Percentiles rank a stretch among this genome's conserved stretches.
Evolutionary conservation across 2,113 vertebrate genomes (phyloP).

Genomic region (Scartelaos histophorus): DNA sequence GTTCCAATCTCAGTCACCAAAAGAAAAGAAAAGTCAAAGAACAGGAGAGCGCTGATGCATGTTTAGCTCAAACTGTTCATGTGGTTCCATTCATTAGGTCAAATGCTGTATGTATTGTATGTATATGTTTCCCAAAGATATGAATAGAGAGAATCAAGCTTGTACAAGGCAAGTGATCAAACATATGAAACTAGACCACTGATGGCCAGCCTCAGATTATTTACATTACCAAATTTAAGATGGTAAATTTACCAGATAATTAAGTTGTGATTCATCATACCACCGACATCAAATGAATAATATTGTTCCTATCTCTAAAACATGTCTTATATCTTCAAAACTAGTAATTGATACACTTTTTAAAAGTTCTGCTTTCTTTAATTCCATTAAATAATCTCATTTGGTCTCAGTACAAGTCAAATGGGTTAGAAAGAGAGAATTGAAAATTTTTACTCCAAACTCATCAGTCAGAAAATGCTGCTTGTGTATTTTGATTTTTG

Average conservation of each 20-base stretch:
- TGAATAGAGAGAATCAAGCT: background rate
- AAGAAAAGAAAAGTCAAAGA: background rate
- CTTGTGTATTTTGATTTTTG: background rate
- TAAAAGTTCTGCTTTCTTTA: no score
- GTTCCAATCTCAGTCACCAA: background rate
- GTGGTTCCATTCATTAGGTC: background rate
- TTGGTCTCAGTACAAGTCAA: background rate
- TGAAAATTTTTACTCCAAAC: slow-evolving; percentile 6
- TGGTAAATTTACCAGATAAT: background rate
- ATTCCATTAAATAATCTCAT: background rate
- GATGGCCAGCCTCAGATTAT: background rate
- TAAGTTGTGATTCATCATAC: no score
- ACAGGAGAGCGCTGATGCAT: background rate
- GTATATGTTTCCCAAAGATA: background rate
- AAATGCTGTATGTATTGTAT: no score
- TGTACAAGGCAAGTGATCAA: background rate
- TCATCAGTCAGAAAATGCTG: slow-evolving; percentile 1
- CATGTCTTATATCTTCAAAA: no score
- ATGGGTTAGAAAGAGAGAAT: background rate
- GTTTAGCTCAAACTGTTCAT: background rate
- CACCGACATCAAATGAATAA: no score
- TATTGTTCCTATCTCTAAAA: no score
- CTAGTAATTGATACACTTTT: no score
- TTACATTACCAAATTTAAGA: background rate
- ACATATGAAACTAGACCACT: background rate